phyloP scores from a whole-genome alignment of 1,140 invertebrate species.

The Temnothorax longispinosus region DNA sequence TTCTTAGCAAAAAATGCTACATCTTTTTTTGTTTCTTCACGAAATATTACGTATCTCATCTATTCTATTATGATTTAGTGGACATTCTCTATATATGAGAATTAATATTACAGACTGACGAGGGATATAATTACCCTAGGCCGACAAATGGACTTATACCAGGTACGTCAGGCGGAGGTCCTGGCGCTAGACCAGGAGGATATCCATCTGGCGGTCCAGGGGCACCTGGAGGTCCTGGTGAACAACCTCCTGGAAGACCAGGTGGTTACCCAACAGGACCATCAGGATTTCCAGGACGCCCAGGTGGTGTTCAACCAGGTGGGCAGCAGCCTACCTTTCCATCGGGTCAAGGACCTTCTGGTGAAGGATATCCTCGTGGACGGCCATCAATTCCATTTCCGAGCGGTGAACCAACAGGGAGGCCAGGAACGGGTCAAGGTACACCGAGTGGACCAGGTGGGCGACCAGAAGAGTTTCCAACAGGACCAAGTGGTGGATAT shows the following conservation, averaged over 20 bases:
- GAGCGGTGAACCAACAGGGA: slow-evolving; percentile 40
- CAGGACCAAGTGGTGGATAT: slow-evolving; percentile 62
- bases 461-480: slow-evolving; percentile 64
- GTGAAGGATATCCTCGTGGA: slow-evolving; percentile 55
- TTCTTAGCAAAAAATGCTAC: no score
- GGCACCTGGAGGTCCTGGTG: background rate
- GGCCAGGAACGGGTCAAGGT: slow-evolving; percentile 59
- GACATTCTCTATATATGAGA: background rate
- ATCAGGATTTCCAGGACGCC: slow-evolving; percentile 23
- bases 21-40: background rate
- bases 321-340: slow-evolving; percentile 63
- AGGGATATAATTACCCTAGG: slow-evolving; percentile 82
- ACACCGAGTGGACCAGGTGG: slow-evolving; percentile 60
- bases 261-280: slow-evolving; percentile 75
- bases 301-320: slow-evolving; percentile 54
- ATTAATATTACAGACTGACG: slow-evolving; percentile 77
- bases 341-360: slow-evolving; percentile 73
- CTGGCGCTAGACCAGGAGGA: slow-evolving; percentile 39
- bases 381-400: slow-evolving; percentile 56
- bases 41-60: background rate
- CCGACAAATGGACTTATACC: slow-evolving; percentile 79
- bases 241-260: background rate
- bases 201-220: slow-evolving; percentile 61
- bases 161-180: slow-evolving; percentile 60
- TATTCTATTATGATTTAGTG: background rate